Conservation (phyloP, 64 coral and sea anemone species). For the Stichodactyla helianthus region DNA sequence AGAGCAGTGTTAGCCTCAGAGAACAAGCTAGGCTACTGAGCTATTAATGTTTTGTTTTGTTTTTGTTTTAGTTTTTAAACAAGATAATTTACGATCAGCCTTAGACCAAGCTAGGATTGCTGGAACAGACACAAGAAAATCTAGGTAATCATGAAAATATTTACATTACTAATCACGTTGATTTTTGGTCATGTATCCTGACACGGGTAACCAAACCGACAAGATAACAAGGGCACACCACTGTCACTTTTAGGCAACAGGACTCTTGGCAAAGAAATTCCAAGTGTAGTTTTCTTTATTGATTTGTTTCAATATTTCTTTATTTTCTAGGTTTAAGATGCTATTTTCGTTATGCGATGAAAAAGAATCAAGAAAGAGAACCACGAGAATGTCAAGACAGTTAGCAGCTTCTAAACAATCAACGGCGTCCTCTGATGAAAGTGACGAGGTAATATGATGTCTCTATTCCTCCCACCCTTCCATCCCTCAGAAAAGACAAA, state of each 20-base stretch:
- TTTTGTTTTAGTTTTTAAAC: conserved; percentile 77
- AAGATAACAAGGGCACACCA: no score
- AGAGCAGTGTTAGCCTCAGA: no score
- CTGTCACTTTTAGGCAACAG: no score
- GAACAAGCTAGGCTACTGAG: no score
- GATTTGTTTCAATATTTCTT: neutral
- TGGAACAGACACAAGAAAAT: conserved; percentile 69
- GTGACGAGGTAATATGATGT: conserved; percentile 50
- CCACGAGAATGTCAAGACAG: conserved; percentile 69
- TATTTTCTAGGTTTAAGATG: conserved; percentile 62
- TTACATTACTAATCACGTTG: no score
- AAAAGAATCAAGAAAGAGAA: conserved; percentile 82
- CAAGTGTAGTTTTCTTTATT: neutral
- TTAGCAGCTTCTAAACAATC: conserved; percentile 50
- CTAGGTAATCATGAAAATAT: conserved; percentile 29
- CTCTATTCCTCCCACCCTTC: neutral
- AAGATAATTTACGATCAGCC: conserved; percentile 64
- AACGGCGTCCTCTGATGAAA: conserved; percentile 59
- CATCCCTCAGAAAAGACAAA: neutral
- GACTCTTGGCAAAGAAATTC: no score
- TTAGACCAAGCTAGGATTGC: conserved; percentile 74
- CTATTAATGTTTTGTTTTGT: neutral
- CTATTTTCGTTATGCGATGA: conserved; percentile 96
- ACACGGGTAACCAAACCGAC: no score
- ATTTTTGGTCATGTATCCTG: no score